Percentiles rank a stretch among this genome's conserved stretches.
phyloP scores from a whole-genome alignment of 2,797 vertebrate genomes.

The Anas bernieri region DNA sequence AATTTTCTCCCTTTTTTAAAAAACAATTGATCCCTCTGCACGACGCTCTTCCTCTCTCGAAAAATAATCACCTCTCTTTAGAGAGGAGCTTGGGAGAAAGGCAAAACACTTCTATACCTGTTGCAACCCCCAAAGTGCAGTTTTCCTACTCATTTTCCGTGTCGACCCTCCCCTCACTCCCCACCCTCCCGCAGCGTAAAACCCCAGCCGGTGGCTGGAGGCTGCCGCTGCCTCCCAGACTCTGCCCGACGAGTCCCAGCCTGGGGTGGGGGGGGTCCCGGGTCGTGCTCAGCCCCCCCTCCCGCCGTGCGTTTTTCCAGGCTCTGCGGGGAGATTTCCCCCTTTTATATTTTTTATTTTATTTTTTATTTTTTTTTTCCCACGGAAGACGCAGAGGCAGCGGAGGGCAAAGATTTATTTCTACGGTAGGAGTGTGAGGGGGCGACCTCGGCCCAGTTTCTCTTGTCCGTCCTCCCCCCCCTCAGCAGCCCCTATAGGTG shows the following conservation, averaged over 20 bases:
- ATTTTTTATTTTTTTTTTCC: too few relatives aligned
- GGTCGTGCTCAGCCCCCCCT: not conserved
- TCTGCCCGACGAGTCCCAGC: too few relatives aligned
- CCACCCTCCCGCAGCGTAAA: not conserved
- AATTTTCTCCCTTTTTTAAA: not conserved
- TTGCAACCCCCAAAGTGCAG: not conserved
- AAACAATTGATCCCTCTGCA: not conserved
- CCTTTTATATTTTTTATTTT: not conserved
- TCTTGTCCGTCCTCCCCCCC: fast-evolving
- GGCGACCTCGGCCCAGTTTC: not conserved
- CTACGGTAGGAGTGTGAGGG: not conserved
- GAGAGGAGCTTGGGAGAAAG: not conserved
- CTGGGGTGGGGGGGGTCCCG: too few relatives aligned
- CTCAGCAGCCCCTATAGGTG: not conserved
- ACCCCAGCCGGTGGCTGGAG: not conserved
- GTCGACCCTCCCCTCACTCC: too few relatives aligned
- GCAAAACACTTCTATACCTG: not conserved
- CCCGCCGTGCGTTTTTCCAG: not conserved
- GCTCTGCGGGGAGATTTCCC: not conserved
- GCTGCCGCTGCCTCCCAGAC: not conserved
- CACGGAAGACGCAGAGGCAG: not conserved
- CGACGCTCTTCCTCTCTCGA: not conserved
- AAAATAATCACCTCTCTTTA: not conserved
- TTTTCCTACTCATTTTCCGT: not conserved
- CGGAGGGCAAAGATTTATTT: not conserved